Conservation (phyloP, 2,113 vertebrate species). For the Gnathonemus echidnorhynchus region DNA sequence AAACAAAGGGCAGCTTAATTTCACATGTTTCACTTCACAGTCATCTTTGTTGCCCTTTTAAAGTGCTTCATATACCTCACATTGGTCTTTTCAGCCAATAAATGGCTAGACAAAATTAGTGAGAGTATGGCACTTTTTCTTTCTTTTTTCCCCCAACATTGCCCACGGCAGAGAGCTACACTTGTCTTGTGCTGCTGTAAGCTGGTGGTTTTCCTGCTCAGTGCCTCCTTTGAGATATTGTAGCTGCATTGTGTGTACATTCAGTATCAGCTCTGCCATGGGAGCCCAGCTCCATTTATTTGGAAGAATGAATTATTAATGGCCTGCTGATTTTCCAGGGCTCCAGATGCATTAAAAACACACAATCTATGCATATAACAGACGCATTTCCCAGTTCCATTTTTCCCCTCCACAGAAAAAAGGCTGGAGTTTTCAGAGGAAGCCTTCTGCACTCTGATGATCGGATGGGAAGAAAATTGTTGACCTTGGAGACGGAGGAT, state of each 20-base stretch:
- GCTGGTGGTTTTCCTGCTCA: constrained; percentile 16
- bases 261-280: constrained; percentile 46
- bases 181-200: constrained; percentile 45
- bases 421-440: constrained; percentile 35
- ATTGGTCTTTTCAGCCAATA: constrained; percentile 28
- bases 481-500: constrained; percentile 87
- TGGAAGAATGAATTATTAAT: constrained; percentile 60
- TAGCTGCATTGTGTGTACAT: constrained; percentile 36
- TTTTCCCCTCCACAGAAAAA: constrained; percentile 42
- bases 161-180: constrained; percentile 35
- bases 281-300: constrained; percentile 45
- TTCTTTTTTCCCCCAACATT: constrained; percentile 29
- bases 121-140: not conserved
- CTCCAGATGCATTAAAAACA: constrained; percentile 26
- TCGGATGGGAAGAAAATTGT: constrained; percentile 66
- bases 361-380: constrained; percentile 22
- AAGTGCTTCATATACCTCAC: constrained; percentile 25
- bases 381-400: constrained; percentile 24
- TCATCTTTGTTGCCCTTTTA: constrained; percentile 30
- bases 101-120: not conserved
- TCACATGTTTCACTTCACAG: constrained; percentile 24
- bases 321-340: constrained; percentile 36
- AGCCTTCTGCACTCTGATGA: constrained; percentile 39
- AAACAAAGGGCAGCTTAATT: constrained; percentile 27
- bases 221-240: constrained; percentile 39